Evolutionary conservation across 2,888 invertebrate species (phyloP).

Genomic region (Conops quadrifasciatus): DNA sequence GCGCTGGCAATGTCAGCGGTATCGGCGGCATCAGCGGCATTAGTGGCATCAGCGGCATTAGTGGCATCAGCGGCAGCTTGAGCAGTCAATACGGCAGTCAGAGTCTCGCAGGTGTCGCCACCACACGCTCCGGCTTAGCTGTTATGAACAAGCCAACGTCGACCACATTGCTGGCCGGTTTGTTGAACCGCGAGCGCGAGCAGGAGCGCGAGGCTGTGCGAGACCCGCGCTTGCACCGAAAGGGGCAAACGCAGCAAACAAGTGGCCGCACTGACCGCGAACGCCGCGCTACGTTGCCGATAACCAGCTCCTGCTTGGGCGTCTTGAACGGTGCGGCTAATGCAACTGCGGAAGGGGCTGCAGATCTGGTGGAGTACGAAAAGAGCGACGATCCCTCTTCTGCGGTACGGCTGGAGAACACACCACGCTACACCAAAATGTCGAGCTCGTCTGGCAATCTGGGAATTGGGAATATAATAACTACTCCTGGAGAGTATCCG

Average conservation of each 20-base stretch:
- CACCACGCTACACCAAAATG: constrained; percentile 56
- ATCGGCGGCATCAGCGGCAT: constrained; percentile 47
- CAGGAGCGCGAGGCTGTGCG: constrained; percentile 40
- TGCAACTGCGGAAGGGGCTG: not conserved
- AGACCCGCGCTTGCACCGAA: constrained; percentile 42
- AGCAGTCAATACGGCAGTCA: constrained; percentile 58
- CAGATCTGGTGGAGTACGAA: constrained; percentile 22
- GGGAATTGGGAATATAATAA: constrained; percentile 60
- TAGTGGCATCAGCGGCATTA: too few relatives aligned
- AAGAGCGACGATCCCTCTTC: not conserved
- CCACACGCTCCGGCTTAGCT: constrained; percentile 49
- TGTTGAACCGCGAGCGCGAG: constrained; percentile 72
- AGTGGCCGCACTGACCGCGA: constrained; percentile 53
- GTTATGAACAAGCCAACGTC: constrained; percentile 82
- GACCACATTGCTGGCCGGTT: constrained; percentile 84
- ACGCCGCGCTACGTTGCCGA: constrained; percentile 57
- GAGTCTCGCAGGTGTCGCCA: constrained; percentile 51
- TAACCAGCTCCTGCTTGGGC: constrained; percentile 52
- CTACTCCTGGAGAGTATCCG: constrained; percentile 62
- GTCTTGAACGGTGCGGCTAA: constrained; percentile 10
- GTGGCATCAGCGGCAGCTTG: constrained; percentile 50
- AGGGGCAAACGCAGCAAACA: constrained; percentile 41
- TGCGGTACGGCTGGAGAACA: constrained; percentile 38
- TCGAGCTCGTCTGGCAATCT: constrained; percentile 60
- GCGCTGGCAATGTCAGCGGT: constrained; percentile 44